Percentiles rank a stretch among this genome's conserved stretches.
Conservation (phyloP, 1,140 invertebrate species). For the Trissolcus basalis region DNA sequence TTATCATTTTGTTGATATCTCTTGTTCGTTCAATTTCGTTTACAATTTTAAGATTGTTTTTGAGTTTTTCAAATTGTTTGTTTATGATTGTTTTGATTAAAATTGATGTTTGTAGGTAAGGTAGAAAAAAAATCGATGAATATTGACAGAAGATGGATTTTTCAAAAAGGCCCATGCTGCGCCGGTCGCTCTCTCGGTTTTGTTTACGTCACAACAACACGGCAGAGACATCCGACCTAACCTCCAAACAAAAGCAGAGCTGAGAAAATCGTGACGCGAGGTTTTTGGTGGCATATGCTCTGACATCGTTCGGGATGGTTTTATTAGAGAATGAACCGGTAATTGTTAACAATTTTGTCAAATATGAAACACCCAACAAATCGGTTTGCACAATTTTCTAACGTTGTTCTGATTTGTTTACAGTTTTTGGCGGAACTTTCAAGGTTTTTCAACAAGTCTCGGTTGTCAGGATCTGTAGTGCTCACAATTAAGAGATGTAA, state of each 20-base stretch:
- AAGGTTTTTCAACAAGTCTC: conserved; percentile 82
- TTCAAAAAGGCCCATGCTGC: background rate
- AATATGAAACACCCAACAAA: background rate
- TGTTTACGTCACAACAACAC: conserved; percentile 1
- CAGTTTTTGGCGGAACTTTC: conserved; percentile 82
- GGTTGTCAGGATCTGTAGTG: conserved; percentile 79
- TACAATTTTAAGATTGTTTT: no score
- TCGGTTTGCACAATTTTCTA: background rate
- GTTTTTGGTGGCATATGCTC: conserved; percentile 66
- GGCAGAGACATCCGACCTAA: conserved; percentile 25
- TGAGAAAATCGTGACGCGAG: no score
- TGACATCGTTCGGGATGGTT: conserved; percentile 77
- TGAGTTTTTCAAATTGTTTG: no score
- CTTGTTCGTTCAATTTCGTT: no score
- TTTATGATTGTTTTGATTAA: no score
- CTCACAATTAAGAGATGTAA: conserved; percentile 84
- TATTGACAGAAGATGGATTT: no score
- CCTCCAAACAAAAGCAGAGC: conserved; percentile 28
- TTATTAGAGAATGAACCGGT: conserved; percentile 79
- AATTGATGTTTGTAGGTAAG: no score
- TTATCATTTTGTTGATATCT: no score
- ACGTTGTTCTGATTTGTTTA: conserved; percentile 61
- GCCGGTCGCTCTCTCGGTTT: background rate
- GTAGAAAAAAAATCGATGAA: no score
- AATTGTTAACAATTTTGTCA: conserved; percentile 3